Percentiles rank a stretch among this genome's conserved stretches.
Evolutionary conservation across 2,113 vertebrate genomes (phyloP).

Genomic region (Lota lota): DNA sequence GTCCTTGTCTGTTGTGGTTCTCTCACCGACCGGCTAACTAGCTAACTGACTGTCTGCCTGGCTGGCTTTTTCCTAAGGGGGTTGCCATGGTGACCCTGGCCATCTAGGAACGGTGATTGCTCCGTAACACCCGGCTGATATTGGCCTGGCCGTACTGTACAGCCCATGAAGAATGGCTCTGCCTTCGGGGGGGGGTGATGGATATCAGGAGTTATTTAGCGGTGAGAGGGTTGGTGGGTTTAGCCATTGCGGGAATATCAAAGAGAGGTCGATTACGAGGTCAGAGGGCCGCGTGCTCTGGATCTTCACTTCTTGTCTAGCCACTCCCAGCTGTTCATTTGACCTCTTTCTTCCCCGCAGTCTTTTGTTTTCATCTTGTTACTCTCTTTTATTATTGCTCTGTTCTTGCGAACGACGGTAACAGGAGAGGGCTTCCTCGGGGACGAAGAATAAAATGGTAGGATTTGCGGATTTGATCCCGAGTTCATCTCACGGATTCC

Average conservation of each 20-base stretch:
- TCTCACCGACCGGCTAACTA: too few species aligned
- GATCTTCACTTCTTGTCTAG: constrained; percentile 6
- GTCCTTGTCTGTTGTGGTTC: too few species aligned
- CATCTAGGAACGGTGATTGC: constrained; percentile 19
- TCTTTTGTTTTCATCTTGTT: not conserved
- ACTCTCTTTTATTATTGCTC: not conserved
- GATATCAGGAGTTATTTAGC: constrained; percentile 48
- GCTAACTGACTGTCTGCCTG: constrained; percentile 13
- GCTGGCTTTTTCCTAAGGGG: constrained; percentile 21
- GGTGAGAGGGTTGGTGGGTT: constrained; percentile 26
- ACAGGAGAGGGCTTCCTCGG: not conserved
- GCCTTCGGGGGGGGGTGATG: constrained; percentile 12
- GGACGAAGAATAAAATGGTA: not conserved
- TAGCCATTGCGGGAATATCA: constrained; percentile 2
- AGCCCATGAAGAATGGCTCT: constrained; percentile 21
- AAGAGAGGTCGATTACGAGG: constrained; percentile 27
- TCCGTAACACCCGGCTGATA: constrained; percentile 21
- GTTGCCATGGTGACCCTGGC: constrained; percentile 15
- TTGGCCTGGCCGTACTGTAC: constrained; percentile 27
- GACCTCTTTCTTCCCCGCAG: not conserved
- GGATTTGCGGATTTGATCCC: not conserved
- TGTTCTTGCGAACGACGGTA: too few species aligned
- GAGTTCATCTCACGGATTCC: not conserved
- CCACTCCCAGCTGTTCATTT: not conserved
- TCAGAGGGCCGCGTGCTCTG: constrained; percentile 26